These are phyloP conservation scores for Lacanobia oleracea DNA, from an alignment of 2,888 invertebrate genomes.

Conservation along the genomic window DNA sequence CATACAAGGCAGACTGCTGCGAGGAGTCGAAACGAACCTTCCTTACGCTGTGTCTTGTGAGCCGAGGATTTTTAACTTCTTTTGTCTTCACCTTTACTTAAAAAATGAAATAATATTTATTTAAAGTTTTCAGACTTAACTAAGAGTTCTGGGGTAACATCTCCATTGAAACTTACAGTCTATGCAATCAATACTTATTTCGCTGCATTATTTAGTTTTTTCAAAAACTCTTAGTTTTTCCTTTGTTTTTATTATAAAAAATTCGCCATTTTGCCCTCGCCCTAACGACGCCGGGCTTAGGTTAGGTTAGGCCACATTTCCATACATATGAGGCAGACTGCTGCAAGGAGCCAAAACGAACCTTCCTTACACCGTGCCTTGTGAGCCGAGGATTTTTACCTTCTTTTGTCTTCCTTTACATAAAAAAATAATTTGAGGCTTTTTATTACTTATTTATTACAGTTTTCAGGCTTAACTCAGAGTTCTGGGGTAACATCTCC, in stretches of 20 bases:
- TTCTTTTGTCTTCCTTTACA: slow-evolving; percentile 17
- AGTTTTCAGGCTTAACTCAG: too few species aligned
- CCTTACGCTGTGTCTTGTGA: slow-evolving; percentile 63
- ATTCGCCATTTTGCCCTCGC: slow-evolving; percentile 10
- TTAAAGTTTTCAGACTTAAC: too few species aligned
- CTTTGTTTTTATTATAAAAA: neutral
- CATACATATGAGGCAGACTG: slow-evolving; percentile 87
- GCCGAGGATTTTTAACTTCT: slow-evolving; percentile 55
- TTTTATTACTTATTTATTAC: too few species aligned
- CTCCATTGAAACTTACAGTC: too few species aligned
- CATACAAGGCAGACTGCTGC: slow-evolving; percentile 83
- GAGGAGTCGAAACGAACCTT: slow-evolving; percentile 66
- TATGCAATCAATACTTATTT: too few species aligned
- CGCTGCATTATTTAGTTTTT: too few species aligned
- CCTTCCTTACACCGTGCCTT: slow-evolving; percentile 65
- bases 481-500: too few species aligned
- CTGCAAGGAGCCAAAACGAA: slow-evolving; percentile 62
- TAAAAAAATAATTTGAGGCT: too few species aligned
- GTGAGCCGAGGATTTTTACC: slow-evolving; percentile 56
- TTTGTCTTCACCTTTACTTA: too few species aligned
- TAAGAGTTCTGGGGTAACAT: too few species aligned
- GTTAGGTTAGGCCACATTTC: slow-evolving; percentile 81
- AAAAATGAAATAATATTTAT: too few species aligned
- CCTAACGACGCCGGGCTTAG: slow-evolving; percentile 67
- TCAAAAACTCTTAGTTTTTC: too few species aligned